Evolutionary conservation across 1,140 invertebrate species (phyloP).

Genomic region (Drosophila leontia): DNA sequence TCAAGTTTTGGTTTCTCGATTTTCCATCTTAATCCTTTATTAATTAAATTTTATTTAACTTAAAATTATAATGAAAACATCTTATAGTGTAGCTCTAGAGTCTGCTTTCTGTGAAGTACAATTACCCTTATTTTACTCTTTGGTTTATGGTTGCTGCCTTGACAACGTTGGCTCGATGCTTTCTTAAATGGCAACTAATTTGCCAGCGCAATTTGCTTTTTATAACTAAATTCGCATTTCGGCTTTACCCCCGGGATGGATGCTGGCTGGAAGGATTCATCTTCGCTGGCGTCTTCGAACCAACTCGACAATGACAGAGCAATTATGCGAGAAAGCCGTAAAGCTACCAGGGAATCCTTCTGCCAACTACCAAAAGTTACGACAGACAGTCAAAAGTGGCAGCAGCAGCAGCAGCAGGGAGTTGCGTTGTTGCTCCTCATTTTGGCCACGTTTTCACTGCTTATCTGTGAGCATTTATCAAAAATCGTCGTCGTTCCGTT

Average conservation of each 20-base stretch:
- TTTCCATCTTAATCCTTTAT: not conserved
- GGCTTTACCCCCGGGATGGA: not conserved
- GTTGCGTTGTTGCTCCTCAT: not conserved
- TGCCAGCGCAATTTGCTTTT: conserved; percentile 77
- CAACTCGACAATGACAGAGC: conserved; percentile 72
- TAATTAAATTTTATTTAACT: not conserved
- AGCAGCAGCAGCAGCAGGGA: not conserved
- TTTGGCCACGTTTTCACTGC: conserved; percentile 22
- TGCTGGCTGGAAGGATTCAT: conserved; percentile 3
- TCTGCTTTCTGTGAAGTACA: not conserved
- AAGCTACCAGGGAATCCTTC: conserved; percentile 56
- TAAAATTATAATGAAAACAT: not conserved
- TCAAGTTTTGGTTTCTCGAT: not conserved
- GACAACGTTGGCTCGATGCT: conserved; percentile 51
- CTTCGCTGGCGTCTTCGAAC: conserved; percentile 34
- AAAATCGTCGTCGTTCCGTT: conserved; percentile 68
- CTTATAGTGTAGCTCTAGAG: not conserved
- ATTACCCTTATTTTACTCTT: conserved; percentile 13
- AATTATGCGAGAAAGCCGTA: conserved; percentile 77
- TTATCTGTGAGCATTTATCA: conserved; percentile 77
- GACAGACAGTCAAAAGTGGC: conserved; percentile 33
- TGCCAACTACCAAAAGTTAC: conserved; percentile 65
- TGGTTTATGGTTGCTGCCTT: conserved; percentile 63
- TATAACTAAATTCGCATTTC: conserved; percentile 79
- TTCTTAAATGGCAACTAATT: conserved; percentile 81